A percentile compares a stretch with the other conserved stretches of the same genome.
Conservation (phyloP, 1,140 invertebrate genomes). For the Micrasema minimum region DNA sequence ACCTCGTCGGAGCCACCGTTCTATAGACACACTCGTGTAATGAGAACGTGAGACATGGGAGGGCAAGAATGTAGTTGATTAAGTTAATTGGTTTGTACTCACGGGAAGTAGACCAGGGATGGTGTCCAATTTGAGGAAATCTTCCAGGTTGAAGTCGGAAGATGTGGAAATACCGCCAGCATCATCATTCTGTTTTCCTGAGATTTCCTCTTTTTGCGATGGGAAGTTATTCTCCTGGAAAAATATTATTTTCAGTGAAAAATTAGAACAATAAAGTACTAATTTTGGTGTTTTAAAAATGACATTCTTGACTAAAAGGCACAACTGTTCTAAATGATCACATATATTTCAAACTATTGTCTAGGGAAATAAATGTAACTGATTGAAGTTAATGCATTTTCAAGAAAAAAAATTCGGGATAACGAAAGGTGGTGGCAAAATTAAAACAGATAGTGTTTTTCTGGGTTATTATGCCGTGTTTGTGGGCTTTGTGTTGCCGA, state of each 20-base stretch:
- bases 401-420: too few species aligned
- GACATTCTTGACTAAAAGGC: too few species aligned
- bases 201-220: constrained; percentile 3
- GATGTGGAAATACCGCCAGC: constrained; percentile 29
- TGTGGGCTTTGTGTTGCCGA: too few species aligned
- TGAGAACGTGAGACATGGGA: background rate
- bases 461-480: too few species aligned
- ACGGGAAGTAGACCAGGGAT: constrained; percentile 73
- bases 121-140: constrained; percentile 77
- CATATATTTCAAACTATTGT: too few species aligned
- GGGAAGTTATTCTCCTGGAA: constrained; percentile 12
- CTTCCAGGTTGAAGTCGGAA: constrained; percentile 77
- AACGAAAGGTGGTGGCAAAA: too few species aligned
- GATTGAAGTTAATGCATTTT: too few species aligned
- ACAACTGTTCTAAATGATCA: too few species aligned
- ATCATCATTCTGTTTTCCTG: constrained; percentile 19
- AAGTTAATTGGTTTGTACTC: too few species aligned
- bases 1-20: constrained; percentile 68
- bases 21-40: constrained; percentile 55
- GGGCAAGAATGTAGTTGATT: too few species aligned
- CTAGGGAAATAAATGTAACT: too few species aligned
- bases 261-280: background rate
- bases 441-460: too few species aligned
- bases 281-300: background rate
- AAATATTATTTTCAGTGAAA: background rate